Evolutionary conservation across 2,888 invertebrate species (phyloP).

Genomic region (Pimpla rufipes): DNA sequence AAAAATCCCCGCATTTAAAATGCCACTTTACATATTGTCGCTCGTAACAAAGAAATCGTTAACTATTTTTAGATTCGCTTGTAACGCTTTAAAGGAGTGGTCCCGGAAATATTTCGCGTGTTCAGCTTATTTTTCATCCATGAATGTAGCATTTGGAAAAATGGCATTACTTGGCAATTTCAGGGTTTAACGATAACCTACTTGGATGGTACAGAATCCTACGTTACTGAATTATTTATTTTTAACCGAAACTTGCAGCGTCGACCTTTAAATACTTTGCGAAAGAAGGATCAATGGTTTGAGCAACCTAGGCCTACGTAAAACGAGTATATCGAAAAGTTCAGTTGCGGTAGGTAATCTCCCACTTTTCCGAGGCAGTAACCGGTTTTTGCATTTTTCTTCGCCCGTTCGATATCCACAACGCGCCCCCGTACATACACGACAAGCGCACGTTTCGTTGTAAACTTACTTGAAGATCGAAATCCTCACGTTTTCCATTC

Average conservation of each 20-base stretch:
- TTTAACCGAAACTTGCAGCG: background rate
- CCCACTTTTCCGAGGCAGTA: background rate
- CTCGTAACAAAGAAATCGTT: background rate
- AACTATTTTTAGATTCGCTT: background rate
- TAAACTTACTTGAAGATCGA: conserved; percentile 76
- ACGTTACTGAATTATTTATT: background rate
- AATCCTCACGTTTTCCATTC: conserved; percentile 74
- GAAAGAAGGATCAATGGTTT: background rate
- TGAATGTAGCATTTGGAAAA: too few species aligned
- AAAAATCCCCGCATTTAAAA: too few species aligned
- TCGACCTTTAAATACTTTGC: background rate
- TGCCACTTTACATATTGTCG: too few species aligned
- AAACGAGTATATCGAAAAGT: background rate
- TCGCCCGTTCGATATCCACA: background rate
- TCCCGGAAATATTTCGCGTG: too few species aligned
- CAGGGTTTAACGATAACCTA: too few species aligned
- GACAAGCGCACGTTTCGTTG: background rate
- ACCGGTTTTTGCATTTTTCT: background rate
- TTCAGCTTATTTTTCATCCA: too few species aligned
- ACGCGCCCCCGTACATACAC: background rate
- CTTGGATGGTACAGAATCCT: background rate
- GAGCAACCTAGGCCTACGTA: background rate
- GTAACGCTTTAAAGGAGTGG: too few species aligned
- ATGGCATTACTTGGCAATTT: too few species aligned
- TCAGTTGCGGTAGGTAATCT: background rate